Evolutionary conservation across 2,113 vertebrate genomes (phyloP), one percentile per base, ranked within the genome.

Genomic region (Neolamprologus variostigma): DNA sequence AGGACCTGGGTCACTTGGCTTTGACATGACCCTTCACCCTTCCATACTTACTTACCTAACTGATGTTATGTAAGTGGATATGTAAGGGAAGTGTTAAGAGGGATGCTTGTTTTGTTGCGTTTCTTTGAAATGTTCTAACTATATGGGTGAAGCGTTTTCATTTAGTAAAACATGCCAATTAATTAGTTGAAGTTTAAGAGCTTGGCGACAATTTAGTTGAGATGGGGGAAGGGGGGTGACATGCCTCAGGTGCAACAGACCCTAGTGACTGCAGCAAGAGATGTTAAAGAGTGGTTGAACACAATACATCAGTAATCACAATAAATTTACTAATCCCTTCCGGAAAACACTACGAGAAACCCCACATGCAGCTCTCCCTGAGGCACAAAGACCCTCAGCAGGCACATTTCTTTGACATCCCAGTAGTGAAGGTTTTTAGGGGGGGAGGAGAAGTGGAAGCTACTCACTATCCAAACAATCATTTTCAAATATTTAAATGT

Each of bases 11-110:
- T 95, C 92, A 92, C 73, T 55, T 26, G 78, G 81, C 40, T 91
- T 83, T 92, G 89, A 91, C 91, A 89, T 8, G 91, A 94, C 93
- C 95, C 68, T 79, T 93, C 63, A 94, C 93, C 93, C 87, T 80
- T 37, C 53, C 21, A 37, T 84, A 66, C 88, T 90, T 80, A 87
- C 86, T 82, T 89, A 78, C 79, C 83, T 45, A 61, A 33, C 68
- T 85, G 53, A 9, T 87, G 92, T 94, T 92, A 82, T 86, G 93
- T 84, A 93, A 95, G 89, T 33, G 8, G 92, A 95, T 95, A 94
- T 40, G 80, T 95, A 91, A 94, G 94, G 93, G 94, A 95, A 95
- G 94, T 93, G 91, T 94, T 91, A 91, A 93, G 45, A 73, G 61
- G 55, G 19, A 54, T 51, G 86, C 33, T 4, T 17, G 55, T 80